Base-by-base conservation (phyloP, 2,113 vertebrate species). In the Prochilodus magdalenae region DNA sequence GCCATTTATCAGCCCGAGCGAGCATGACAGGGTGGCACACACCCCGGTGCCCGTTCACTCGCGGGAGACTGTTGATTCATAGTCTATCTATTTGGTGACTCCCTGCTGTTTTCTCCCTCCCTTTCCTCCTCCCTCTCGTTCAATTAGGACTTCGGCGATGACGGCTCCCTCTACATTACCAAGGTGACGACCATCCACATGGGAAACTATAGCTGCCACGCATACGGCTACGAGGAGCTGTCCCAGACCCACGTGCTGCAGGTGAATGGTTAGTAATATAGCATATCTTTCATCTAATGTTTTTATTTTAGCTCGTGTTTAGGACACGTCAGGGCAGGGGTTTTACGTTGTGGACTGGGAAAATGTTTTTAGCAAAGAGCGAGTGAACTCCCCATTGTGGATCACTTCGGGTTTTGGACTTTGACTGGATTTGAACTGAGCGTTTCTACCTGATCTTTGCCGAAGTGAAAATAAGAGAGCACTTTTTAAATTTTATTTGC, bases 191-290 rank as follows among this genome's bases (percentile, higher is more conserved):
- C 97, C 29, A 89, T 98, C 90, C 97, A 99, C 94, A 97, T 98
- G 96, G 97, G 97, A 84, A 98, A 97, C 91, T 99, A 98, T 92
- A 98, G 96, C 90, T 99, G 97, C 88, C 96, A 98, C 70, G 97
- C 97, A 83, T 94, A 95, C 36, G 97, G 97, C 90, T 96, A 98
- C 5, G 96, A 98, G 86, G 95, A 97, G 86, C 94, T 98, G 83
- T 93, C 93, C 92, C 97, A 99, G 95, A 98, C 95, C 86, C 97
- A 99, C 94, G 94, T 98, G 94, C 97, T 99, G 93, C 97, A 98
- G 96, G 97, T 99, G 96, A 99, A 98, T 96, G 97, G 97, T 98
- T 96, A 98, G 97, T 97, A 96, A 93, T 94, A 93, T 94, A 91
- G 89, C 89, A 90, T 71, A 60, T 91, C 87, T 91, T 93, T 87